Evolutionary conservation across 2,113 vertebrate species (phyloP), one percentile per base, ranked within the genome.

Genomic region (Catharus bicknelli): DNA sequence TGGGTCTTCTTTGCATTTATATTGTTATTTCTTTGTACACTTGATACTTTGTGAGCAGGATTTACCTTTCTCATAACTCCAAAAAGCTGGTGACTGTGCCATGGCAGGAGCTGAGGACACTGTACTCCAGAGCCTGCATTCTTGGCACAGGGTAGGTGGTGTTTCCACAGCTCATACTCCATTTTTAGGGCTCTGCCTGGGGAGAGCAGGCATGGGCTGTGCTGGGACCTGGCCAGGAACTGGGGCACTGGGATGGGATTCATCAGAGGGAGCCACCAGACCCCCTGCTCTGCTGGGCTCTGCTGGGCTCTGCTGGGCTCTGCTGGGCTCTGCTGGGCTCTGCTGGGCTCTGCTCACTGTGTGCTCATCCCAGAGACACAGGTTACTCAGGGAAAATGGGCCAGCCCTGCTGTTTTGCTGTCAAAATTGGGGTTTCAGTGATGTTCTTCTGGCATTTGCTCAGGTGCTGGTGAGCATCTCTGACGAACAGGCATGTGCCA

Each of bases 331-430:
- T 50, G 10, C 38, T 38, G 38, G 38, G 40, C 40, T 40, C 40
- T 40, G 18, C 32, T 8, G 5, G 53, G 70, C 54, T 90, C 58
- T 67, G 45, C 70, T 84, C 3, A 0, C 47, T 13, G 3, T 17
- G 27, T 11, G 70, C 61, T 72, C 18, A 16, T 82, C 83, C 74
- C 79, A 61, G 11, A 79, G n/a, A 40, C 19, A 40, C 29, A 16
- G 25, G 8, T 0, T 50, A 36, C 15, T 16, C 63, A 11, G 16
- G 40, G 63, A 61, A 82, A 83, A 47, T 4, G 36, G 67, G 68
- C 70, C 7, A 0, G 40, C 62, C 0, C 0, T 2, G 3, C 79
- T 57, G 74, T 7, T 92, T 22, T 51, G 29, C 45, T 64, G 27
- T 51, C 62, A 68, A 84, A 76, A 72, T 4, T 2, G 27, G 13